A percentile compares a stretch with the other conserved stretches of the same genome.
These are phyloP conservation scores for Dasyornis broadbenti DNA, from an alignment of 2,113 vertebrate genomes.

Conservation along the genomic window DNA sequence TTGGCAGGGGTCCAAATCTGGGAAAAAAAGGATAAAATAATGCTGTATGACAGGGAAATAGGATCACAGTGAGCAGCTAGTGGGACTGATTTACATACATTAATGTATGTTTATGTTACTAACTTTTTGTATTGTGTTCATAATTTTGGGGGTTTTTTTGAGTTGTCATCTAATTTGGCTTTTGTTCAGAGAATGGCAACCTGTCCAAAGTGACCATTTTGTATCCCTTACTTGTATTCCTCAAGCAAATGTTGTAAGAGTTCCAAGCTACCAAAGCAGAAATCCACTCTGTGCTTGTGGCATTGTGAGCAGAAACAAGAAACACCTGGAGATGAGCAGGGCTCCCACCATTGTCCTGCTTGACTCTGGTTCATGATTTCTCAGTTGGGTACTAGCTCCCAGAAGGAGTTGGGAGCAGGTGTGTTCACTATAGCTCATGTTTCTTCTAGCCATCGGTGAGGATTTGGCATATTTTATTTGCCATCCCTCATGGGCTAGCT, in stretches of 20 bases:
- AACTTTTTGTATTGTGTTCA: background rate
- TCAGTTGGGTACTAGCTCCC: background rate
- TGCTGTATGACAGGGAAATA: background rate
- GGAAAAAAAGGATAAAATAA: background rate
- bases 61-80: background rate
- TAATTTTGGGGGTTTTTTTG: background rate
- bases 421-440: background rate
- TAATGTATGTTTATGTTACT: background rate
- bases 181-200: background rate
- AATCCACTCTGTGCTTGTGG: background rate
- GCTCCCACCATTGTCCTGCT: background rate
- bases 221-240: background rate
- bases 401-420: background rate
- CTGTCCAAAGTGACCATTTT: background rate
- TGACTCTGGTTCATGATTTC: background rate
- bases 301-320: background rate
- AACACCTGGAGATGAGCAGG: background rate
- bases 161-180: background rate
- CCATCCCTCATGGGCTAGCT: background rate
- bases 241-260: background rate
- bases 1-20: background rate
- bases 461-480: background rate
- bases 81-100: background rate
- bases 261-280: background rate
- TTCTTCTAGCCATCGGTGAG: background rate